A percentile compares a stretch with the other conserved stretches of the same genome.
Evolutionary conservation across 2,113 vertebrate genomes (phyloP).

Genomic region (Dermatemys mawii): DNA sequence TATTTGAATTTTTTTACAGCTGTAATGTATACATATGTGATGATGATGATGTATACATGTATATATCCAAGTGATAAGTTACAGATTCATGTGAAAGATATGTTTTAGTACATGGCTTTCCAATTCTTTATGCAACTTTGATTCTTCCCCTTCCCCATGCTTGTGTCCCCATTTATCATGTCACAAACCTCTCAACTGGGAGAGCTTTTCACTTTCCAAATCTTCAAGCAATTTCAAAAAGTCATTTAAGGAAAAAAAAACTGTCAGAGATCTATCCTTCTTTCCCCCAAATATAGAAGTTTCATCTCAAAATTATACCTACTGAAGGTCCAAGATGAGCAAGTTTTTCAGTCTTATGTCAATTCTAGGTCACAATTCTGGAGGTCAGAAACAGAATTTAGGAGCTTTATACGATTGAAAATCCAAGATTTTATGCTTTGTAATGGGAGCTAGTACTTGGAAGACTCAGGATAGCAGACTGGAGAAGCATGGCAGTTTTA

Average conservation of each 20-base stretch:
- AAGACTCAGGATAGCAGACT: neutral
- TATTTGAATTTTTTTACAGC: too few relatives aligned
- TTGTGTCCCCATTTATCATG: neutral
- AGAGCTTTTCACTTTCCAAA: neutral
- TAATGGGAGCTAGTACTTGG: neutral
- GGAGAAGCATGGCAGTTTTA: neutral
- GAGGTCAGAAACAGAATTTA: neutral
- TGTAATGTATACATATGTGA: neutral
- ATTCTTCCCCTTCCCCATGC: neutral
- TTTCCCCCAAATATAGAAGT: neutral
- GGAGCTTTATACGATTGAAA: neutral
- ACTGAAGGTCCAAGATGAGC: neutral
- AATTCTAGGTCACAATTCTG: neutral
- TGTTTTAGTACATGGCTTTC: neutral
- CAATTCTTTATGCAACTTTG: neutral
- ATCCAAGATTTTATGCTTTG: neutral
- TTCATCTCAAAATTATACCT: rapidly evolving
- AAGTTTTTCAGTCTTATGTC: neutral
- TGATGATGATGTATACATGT: neutral
- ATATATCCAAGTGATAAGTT: neutral
- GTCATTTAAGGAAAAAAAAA: neutral
- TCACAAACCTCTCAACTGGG: neutral
- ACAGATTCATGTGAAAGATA: neutral
- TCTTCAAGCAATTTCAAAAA: neutral
- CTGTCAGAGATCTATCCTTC: neutral